Percentiles rank a stretch among this genome's conserved stretches.
phyloP scores from a whole-genome alignment of 1,140 invertebrate genomes.

The Lepidurus couesii region DNA sequence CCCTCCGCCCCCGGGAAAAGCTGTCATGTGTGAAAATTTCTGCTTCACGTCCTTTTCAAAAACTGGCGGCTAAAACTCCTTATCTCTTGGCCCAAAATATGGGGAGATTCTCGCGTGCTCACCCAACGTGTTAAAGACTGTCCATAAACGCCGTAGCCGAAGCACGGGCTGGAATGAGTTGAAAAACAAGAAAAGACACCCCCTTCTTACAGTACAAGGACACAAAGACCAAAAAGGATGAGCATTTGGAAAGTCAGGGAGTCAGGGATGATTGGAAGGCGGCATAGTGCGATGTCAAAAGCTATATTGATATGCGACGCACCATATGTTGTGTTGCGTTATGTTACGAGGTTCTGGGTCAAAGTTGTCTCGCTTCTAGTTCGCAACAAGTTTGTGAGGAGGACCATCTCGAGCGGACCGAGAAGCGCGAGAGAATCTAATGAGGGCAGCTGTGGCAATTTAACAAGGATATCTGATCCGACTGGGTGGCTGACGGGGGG shows the following conservation, averaged over 20 bases:
- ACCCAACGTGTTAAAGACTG: neutral
- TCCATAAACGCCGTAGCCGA: too few species aligned
- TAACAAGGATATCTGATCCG: conserved; percentile 22
- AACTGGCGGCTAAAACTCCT: neutral
- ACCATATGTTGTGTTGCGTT: neutral
- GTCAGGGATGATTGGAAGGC: conserved; percentile 11
- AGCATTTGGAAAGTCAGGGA: neutral
- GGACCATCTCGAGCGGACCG: neutral
- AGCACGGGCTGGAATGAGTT: neutral
- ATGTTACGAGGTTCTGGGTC: too few species aligned
- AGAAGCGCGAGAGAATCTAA: neutral
- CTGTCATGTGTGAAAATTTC: conserved; percentile 19
- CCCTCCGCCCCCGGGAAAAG: neutral
- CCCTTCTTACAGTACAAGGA: too few species aligned
- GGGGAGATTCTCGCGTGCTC: neutral
- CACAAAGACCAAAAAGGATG: neutral
- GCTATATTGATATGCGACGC: conserved; percentile 7
- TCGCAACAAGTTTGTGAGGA: conserved; percentile 4
- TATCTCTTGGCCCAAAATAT: neutral
- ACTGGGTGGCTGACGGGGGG: neutral
- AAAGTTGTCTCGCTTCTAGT: too few species aligned
- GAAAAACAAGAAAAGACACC: too few species aligned
- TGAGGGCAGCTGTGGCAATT: conserved; percentile 15
- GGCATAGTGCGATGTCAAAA: conserved; percentile 12
- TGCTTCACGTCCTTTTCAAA: conserved; percentile 16